phyloP scores from a whole-genome alignment of 64 coral and sea anemone genomes.

The Hydrozoanthus tunicans region DNA sequence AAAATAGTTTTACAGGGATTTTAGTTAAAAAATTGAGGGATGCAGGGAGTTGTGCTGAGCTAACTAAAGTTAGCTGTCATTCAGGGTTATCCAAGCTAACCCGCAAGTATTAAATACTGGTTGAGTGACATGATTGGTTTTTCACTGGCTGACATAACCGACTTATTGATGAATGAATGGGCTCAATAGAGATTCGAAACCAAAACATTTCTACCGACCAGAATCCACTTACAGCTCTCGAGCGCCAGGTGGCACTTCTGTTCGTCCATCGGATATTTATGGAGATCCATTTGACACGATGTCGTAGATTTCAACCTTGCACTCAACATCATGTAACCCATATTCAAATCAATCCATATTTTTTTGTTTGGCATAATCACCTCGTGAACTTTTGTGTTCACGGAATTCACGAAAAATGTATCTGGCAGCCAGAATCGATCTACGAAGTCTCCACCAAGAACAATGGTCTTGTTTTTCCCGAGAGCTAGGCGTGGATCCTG shows the following conservation, averaged over 20 bases:
- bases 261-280: constrained; percentile 82
- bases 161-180: too few relatives aligned
- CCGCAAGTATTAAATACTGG: too few relatives aligned
- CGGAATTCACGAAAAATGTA: constrained; percentile 92
- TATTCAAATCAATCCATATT: constrained; percentile 77
- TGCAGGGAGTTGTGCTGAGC: too few relatives aligned
- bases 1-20: too few relatives aligned
- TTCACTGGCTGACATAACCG: too few relatives aligned
- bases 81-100: too few relatives aligned
- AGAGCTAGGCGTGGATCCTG: constrained; percentile 87
- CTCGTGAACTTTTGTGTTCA: constrained; percentile 89
- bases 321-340: constrained; percentile 80
- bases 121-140: too few relatives aligned
- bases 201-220: not conserved
- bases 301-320: constrained; percentile 83
- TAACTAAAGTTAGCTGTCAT: too few relatives aligned
- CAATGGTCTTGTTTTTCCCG: constrained; percentile 72
- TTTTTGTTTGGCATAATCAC: constrained; percentile 87
- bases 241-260: constrained; percentile 88
- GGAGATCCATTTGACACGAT: constrained; percentile 89
- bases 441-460: constrained; percentile 80
- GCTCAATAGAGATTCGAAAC: too few relatives aligned
- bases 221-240: constrained; percentile 88
- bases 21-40: too few relatives aligned
- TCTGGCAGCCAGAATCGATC: constrained; percentile 94